These are phyloP conservation scores for Triplophysa rosa DNA, from an alignment of 2,113 vertebrate species.

Conservation along the genomic window DNA sequence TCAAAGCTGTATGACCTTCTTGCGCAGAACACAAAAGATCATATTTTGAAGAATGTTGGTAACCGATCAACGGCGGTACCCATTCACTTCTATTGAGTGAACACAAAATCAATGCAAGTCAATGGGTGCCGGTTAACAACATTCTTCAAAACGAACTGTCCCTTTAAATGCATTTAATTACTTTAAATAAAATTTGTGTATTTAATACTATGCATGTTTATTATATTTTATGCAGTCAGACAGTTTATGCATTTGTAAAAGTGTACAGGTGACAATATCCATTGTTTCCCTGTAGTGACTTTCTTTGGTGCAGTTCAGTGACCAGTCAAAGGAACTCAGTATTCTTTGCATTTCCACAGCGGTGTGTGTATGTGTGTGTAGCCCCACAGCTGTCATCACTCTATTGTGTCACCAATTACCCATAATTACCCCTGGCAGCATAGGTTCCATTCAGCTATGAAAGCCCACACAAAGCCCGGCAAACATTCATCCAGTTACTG, in stretches of 20 bases:
- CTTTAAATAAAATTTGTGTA: no score
- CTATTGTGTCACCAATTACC: slow-evolving; percentile 75
- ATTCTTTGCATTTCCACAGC: slow-evolving; percentile 31
- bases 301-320: slow-evolving; percentile 42
- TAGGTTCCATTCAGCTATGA: slow-evolving; percentile 59
- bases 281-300: slow-evolving; percentile 58
- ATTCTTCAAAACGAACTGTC: no score
- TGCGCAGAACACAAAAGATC: no score
- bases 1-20: no score
- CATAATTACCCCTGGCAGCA: slow-evolving; percentile 73
- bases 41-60: no score
- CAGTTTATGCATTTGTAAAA: neutral
- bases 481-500: slow-evolving; percentile 62
- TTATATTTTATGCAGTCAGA: neutral
- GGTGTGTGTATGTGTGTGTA: slow-evolving; percentile 26
- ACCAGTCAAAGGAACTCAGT: slow-evolving; percentile 32
- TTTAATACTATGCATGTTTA: no score
- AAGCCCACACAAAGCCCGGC: slow-evolving; percentile 61
- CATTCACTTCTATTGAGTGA: no score
- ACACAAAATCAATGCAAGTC: no score
- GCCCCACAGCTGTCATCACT: slow-evolving; percentile 72
- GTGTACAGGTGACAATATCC: slow-evolving; percentile 14
- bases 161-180: no score
- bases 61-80: no score
- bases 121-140: no score